Evolutionary conservation across 2,888 invertebrate species (phyloP).

Genomic region (Julus scanicus): DNA sequence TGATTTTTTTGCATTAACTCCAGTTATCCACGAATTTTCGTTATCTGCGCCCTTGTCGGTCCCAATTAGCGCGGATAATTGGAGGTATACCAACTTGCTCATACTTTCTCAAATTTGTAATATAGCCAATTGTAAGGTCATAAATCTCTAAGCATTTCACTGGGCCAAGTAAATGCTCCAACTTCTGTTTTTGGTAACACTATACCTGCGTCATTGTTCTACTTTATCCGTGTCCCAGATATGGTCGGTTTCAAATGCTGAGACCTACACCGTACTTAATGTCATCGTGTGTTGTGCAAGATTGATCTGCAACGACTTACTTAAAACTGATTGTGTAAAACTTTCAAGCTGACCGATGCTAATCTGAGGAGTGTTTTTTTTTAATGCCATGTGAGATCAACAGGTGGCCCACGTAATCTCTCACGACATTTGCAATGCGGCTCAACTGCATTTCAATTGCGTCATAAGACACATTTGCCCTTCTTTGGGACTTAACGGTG

Average conservation of each 20-base stretch:
- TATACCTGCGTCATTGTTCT: neutral
- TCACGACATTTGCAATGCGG: neutral
- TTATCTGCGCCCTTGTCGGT: no score
- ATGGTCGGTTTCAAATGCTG: no score
- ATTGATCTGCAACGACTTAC: neutral
- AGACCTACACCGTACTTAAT: neutral
- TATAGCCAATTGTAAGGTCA: no score
- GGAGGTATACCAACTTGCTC: no score
- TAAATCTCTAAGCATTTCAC: no score
- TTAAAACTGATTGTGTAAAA: neutral
- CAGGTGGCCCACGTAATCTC: slow-evolving; percentile 14
- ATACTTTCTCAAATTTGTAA: no score
- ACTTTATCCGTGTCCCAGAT: neutral
- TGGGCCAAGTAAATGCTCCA: neutral
- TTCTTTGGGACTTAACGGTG: neutral
- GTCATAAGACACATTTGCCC: neutral
- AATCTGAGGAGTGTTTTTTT: neutral
- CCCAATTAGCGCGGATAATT: no score
- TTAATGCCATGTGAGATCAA: slow-evolving; percentile 18
- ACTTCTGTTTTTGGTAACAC: neutral
- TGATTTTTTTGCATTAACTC: no score
- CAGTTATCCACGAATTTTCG: no score
- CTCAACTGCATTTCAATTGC: neutral
- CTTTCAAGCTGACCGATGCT: neutral
- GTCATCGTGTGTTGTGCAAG: neutral